These are phyloP conservation scores for Oostethus manadensis DNA, from an alignment of 2,113 vertebrate genomes.

Conservation along the genomic window DNA sequence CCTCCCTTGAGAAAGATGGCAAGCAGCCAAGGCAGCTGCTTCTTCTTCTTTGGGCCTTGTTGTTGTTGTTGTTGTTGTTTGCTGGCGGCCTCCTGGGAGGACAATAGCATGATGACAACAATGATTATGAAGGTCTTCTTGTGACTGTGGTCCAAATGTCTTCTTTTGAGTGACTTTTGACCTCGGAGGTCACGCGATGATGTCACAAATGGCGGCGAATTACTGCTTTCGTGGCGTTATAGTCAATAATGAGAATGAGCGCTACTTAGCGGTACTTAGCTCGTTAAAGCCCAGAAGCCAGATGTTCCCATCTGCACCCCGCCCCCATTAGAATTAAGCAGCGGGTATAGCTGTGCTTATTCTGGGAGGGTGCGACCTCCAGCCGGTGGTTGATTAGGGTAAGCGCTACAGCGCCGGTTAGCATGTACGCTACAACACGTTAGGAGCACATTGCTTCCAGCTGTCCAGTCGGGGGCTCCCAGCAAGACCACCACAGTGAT, in stretches of 20 bases:
- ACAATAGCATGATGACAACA: constrained; percentile 32
- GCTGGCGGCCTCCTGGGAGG: constrained; percentile 43
- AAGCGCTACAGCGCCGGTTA: constrained; percentile 60
- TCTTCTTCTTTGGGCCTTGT: constrained; percentile 35
- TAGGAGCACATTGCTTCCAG: constrained; percentile 64
- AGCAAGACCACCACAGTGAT: constrained; percentile 46
- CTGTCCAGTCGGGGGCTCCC: constrained; percentile 52
- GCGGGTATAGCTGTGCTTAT: not conserved
- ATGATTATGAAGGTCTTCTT: constrained; percentile 10
- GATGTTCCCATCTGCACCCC: constrained; percentile 48
- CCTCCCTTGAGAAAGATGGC: constrained; percentile 53
- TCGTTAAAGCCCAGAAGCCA: constrained; percentile 47
- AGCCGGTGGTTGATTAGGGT: constrained; percentile 59
- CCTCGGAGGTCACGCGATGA: too few relatives aligned
- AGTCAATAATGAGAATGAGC: constrained; percentile 62
- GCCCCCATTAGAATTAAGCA: too few relatives aligned
- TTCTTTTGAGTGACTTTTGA: too few relatives aligned
- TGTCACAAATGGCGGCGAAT: not conserved
- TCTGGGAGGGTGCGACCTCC: not conserved
- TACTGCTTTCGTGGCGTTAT: constrained; percentile 51
- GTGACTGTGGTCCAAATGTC: not conserved
- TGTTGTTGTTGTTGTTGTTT: constrained; percentile 26
- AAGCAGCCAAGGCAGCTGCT: constrained; percentile 56
- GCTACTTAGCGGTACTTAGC: constrained; percentile 52
- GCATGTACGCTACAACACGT: not conserved